These are phyloP conservation scores for Gallinago solitaria DNA, from an alignment of 2,797 vertebrate genomes.

Conservation along the genomic window DNA sequence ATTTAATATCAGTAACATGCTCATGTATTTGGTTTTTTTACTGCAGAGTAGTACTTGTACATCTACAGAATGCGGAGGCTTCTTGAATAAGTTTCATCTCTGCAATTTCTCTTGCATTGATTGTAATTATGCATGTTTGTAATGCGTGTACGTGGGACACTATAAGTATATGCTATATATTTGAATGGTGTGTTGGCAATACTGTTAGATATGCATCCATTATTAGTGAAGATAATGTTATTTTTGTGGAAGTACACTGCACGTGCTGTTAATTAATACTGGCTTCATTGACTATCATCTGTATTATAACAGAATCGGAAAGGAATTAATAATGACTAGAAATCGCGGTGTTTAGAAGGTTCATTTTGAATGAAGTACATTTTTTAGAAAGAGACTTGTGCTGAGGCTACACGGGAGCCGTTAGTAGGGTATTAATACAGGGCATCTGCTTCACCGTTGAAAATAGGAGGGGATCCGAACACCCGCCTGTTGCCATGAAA, in stretches of 20 bases:
- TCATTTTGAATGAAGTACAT: neutral
- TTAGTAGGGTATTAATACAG: neutral
- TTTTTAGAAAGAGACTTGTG: neutral
- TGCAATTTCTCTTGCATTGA: conserved; percentile 16
- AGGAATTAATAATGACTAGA: conserved; percentile 20
- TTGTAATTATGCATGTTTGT: conserved; percentile 59
- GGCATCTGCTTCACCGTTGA: neutral
- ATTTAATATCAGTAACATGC: neutral
- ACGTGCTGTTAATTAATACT: conserved; percentile 6
- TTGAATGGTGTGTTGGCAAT: conserved; percentile 56
- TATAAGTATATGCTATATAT: conserved; percentile 61
- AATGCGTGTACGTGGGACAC: conserved; percentile 19
- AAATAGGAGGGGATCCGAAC: neutral
- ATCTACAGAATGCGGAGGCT: neutral
- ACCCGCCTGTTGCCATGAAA: neutral
- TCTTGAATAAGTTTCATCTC: neutral
- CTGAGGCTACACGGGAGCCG: neutral
- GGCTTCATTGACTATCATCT: neutral
- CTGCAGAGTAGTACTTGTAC: conserved; percentile 6
- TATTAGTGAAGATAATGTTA: conserved; percentile 46
- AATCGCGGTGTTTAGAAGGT: neutral
- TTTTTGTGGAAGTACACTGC: neutral
- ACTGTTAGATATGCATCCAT: conserved; percentile 46
- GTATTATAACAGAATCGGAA: conserved; percentile 20
- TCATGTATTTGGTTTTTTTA: neutral